phyloP scores from a whole-genome alignment of 2,888 invertebrate species.

The Metalampra italica region DNA sequence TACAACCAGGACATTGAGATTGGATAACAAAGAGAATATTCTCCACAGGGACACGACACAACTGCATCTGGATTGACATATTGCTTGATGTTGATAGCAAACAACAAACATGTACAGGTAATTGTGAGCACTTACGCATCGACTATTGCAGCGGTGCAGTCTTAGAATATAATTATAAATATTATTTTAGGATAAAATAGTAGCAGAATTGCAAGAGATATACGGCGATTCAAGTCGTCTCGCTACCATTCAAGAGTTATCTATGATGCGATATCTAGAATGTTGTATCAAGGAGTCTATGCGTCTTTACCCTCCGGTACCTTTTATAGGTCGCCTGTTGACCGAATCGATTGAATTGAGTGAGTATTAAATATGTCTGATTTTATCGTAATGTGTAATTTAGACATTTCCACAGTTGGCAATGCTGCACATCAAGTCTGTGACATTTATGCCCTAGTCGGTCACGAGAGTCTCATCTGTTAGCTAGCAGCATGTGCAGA shows the following conservation, averaged over 20 bases:
- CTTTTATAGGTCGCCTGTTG: conserved; percentile 79
- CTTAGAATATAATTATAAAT: not conserved
- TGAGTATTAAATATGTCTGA: conserved; percentile 31
- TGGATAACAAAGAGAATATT: not conserved
- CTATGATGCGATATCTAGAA: conserved; percentile 82
- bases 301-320: conserved; percentile 82
- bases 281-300: conserved; percentile 84
- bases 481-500: too few species aligned
- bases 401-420: not conserved
- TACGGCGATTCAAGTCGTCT: conserved; percentile 80
- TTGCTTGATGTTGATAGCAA: conserved; percentile 72
- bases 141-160: too few species aligned
- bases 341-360: conserved; percentile 78
- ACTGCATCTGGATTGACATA: conserved; percentile 66
- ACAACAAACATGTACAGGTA: conserved; percentile 65
- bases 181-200: conserved; percentile 76
- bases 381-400: not conserved
- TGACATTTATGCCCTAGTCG: too few species aligned
- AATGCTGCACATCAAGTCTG: not conserved
- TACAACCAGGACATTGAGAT: too few species aligned
- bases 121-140: too few species aligned
- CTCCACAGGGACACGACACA: conserved; percentile 80
- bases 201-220: conserved; percentile 79
- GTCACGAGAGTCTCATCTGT: too few species aligned
- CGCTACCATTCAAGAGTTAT: conserved; percentile 78